Evolutionary conservation across 1,140 invertebrate genomes (phyloP).

Genomic region (Heterodera schachtii): DNA sequence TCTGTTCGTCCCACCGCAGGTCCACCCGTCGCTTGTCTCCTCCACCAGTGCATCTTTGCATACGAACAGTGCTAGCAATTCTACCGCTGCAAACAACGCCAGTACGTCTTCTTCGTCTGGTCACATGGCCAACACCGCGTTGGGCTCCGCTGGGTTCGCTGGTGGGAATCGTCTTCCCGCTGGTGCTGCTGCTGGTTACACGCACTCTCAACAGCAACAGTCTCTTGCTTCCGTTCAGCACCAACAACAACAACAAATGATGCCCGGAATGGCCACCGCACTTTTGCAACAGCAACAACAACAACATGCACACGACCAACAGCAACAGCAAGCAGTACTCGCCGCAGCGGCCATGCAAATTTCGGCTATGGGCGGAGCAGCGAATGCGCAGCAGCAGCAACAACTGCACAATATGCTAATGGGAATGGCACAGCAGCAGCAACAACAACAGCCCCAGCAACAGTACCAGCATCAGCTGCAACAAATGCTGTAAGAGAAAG

Average conservation of each 20-base stretch:
- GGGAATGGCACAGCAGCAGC: constrained; percentile 5
- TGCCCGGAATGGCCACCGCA: constrained; percentile 18
- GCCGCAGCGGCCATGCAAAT: constrained; percentile 10
- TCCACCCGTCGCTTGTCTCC: not conserved
- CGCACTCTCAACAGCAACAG: not conserved
- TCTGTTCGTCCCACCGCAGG: not conserved
- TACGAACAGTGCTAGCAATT: not conserved
- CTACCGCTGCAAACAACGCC: not conserved
- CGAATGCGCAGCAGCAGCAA: not conserved
- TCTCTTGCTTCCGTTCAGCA: not conserved
- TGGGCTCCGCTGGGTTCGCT: not conserved
- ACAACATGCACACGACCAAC: not conserved
- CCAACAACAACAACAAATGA: constrained; percentile 6
- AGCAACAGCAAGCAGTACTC: constrained; percentile 11
- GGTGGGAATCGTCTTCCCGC: not conserved
- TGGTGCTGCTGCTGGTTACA: too few relatives aligned
- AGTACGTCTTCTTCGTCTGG: not conserved
- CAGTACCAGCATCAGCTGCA: constrained; percentile 31
- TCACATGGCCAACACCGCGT: not conserved
- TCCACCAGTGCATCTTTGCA: not conserved
- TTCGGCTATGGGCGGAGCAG: constrained; percentile 7
- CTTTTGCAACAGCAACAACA: constrained; percentile 23
- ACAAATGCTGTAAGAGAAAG: constrained; percentile 5
- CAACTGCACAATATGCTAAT: not conserved
- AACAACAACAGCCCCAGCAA: constrained; percentile 14